Percentiles rank a stretch among this genome's conserved stretches.
phyloP scores from a whole-genome alignment of 2,113 vertebrate species.

The Lipophrys pholis region DNA sequence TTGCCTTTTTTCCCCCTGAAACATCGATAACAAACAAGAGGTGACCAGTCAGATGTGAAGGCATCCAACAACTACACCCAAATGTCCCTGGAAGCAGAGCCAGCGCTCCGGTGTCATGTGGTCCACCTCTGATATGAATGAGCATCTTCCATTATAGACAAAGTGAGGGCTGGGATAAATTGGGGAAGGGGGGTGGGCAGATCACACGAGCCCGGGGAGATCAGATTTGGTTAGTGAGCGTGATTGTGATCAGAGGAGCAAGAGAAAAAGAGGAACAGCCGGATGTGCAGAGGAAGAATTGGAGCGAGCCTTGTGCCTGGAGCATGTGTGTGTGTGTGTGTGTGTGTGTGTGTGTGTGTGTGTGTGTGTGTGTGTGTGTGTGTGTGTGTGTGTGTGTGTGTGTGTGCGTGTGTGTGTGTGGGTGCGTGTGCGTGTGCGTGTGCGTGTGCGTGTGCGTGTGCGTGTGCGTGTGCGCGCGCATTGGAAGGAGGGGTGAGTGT shows the following conservation, averaged over 20 bases:
- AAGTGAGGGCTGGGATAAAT: not conserved
- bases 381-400: not conserved
- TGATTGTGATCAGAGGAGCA: conserved; percentile 59
- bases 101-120: conserved; percentile 33
- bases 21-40: conserved; percentile 22
- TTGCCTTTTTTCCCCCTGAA: not conserved
- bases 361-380: conserved; percentile 12
- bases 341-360: conserved; percentile 12
- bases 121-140: conserved; percentile 26
- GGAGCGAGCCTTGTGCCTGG: conserved; percentile 53
- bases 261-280: conserved; percentile 50
- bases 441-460: not conserved
- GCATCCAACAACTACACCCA: conserved; percentile 22
- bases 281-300: conserved; percentile 56
- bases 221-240: conserved; percentile 47
- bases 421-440: not conserved
- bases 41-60: conserved; percentile 26
- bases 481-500: not conserved
- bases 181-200: conserved; percentile 10
- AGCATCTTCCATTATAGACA: conserved; percentile 33
- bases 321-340: conserved; percentile 24
- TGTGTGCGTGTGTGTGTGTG: conserved; percentile 13
- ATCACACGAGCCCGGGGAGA: conserved; percentile 44
- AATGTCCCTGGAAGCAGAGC: conserved; percentile 16
- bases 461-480: not conserved